Evolutionary conservation across 2,113 vertebrate species (phyloP).

Genomic region (Rhabdomys dilectus): DNA sequence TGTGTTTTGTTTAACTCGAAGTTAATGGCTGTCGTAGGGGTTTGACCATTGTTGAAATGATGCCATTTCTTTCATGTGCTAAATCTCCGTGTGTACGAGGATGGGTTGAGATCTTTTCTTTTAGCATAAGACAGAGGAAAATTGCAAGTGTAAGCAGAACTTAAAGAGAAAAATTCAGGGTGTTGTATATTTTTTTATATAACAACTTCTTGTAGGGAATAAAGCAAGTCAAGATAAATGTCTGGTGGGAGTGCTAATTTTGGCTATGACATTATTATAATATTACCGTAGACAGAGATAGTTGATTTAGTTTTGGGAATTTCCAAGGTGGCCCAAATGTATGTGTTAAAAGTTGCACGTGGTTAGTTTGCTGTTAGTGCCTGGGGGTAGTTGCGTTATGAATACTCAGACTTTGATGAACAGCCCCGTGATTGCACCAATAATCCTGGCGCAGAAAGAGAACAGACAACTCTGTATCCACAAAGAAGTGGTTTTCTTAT

Average conservation of each 20-base stretch:
- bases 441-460: not conserved
- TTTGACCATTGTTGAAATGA: slow-evolving; percentile 7
- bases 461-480: not conserved
- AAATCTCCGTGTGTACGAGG: not conserved
- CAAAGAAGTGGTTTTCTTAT: not conserved
- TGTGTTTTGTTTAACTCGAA: slow-evolving; percentile 7
- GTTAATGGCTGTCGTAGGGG: not conserved
- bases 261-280: slow-evolving; percentile 3
- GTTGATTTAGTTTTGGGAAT: slow-evolving; percentile 32
- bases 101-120: slow-evolving; percentile 14
- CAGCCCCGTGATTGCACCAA: not conserved
- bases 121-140: slow-evolving; percentile 3
- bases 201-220: not conserved
- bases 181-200: not conserved
- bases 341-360: not conserved
- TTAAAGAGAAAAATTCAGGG: slow-evolving; percentile 25
- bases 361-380: not conserved
- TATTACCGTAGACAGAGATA: slow-evolving; percentile 24
- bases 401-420: not conserved
- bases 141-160: not conserved
- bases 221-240: slow-evolving; percentile 45
- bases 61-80: not conserved
- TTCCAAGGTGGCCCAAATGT: not conserved
- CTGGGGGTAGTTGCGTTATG: not conserved
- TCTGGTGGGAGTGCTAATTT: slow-evolving; percentile 34